These are phyloP conservation scores for Amphimedon queenslandica DNA, from an alignment of 37 sponge, comb jelly and placozoan genomes.

Conservation along the genomic window DNA sequence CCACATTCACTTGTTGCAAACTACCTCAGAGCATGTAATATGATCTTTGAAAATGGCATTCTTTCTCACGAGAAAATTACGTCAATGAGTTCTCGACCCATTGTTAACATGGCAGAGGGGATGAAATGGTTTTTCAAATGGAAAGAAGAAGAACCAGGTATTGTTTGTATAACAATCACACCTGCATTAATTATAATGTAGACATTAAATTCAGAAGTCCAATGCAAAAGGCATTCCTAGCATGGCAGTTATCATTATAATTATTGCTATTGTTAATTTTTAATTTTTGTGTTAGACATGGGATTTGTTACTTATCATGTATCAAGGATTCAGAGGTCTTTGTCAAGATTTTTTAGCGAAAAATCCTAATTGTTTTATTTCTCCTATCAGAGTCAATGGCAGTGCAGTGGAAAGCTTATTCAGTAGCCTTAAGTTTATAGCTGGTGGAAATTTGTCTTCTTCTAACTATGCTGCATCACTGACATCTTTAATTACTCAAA, in stretches of 20 bases:
- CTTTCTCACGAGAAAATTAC: constrained; percentile 1
- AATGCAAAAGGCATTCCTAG: constrained; percentile 3
- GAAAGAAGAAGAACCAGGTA: neutral
- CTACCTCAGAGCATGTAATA: constrained; percentile 13
- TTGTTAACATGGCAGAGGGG: constrained; percentile 1
- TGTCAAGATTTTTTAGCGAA: constrained; percentile 2
- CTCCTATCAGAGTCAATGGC: constrained; percentile 7
- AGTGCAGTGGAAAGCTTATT: constrained; percentile 9
- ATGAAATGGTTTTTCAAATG: neutral
- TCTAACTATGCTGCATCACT: constrained; percentile 17
- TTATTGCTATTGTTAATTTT: neutral
- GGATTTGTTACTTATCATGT: constrained; percentile 16
- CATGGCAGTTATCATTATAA: constrained; percentile 2
- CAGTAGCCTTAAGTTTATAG: constrained; percentile 21
- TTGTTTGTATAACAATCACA: neutral
- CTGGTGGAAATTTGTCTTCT: constrained; percentile 25
- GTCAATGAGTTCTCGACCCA: neutral
- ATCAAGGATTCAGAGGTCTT: constrained; percentile 10
- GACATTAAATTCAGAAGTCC: constrained; percentile 13
- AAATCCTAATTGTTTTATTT: constrained; percentile 9
- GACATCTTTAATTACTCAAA: neutral
- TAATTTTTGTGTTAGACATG: neutral
- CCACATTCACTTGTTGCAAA: neutral
- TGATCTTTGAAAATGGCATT: constrained; percentile 15
- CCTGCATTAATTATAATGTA: too few relatives aligned